Conservation (phyloP, 1,140 invertebrate genomes). For the Glossosoma conforme region DNA sequence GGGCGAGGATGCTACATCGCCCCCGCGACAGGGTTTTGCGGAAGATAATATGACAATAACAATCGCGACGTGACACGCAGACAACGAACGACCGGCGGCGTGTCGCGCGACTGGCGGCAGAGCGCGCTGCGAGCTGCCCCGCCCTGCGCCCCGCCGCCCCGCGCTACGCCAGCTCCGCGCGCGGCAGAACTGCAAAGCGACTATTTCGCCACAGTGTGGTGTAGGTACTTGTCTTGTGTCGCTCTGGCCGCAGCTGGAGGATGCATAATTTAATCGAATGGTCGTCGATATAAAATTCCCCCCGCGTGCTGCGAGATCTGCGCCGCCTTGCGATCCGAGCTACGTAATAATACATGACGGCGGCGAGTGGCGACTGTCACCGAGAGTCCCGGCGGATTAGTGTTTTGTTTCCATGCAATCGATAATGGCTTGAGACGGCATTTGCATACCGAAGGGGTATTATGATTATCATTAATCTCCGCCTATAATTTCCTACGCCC, state of each 20-base stretch:
- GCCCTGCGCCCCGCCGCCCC: not conserved
- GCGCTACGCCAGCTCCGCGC: conserved; percentile 6
- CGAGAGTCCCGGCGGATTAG: too few species aligned
- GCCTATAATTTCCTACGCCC: too few species aligned
- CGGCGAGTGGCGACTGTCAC: too few species aligned
- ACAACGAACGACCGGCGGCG: conserved; percentile 21
- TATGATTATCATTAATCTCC: too few species aligned
- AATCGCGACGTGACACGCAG: conserved; percentile 24
- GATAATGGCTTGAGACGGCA: too few species aligned
- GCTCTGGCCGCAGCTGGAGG: too few species aligned
- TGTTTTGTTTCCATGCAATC: too few species aligned
- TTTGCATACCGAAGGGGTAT: too few species aligned
- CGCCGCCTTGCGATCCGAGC: too few species aligned
- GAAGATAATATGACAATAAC: conserved; percentile 24
- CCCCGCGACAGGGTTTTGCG: conserved; percentile 3
- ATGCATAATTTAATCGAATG: conserved; percentile 14
- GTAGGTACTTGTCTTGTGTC: not conserved
- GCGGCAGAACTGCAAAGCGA: conserved; percentile 8
- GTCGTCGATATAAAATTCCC: too few species aligned
- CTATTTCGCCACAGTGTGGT: conserved; percentile 13
- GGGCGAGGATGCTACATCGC: conserved; percentile 2
- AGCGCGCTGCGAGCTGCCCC: conserved; percentile 7
- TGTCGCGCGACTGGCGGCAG: conserved; percentile 21
- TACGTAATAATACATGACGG: too few species aligned
- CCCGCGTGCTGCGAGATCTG: too few species aligned